Base-by-base conservation (phyloP, 2,888 invertebrate genomes). In the Cecidostiba fungosa region DNA sequence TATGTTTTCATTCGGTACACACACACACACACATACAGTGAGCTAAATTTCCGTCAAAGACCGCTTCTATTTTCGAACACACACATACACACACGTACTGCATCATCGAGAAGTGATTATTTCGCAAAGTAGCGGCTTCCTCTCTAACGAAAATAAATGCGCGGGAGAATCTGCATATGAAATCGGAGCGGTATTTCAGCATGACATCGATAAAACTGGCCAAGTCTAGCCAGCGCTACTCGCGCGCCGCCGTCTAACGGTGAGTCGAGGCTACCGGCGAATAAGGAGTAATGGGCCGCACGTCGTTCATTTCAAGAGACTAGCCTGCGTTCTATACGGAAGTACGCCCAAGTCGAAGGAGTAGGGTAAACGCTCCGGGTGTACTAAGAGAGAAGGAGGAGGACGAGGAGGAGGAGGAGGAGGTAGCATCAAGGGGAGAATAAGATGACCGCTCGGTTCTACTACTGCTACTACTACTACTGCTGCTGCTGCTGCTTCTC, bases 361-460 rank as follows among this genome's bases (percentile, higher is more conserved):
- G 81, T 72, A 82, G 82, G 73, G 82, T 79, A 79, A 85, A 76
- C 82, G 85, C 85, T 78, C n/a, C 54, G 76, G 70, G 39, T 74
- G 70, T 29, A 50, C 43, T n/a, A 32, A 59, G 72, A 16, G 32
- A 39, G 50, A 19, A 43, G 39, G 72, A 43, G 54, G 23, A 77
- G 54, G n/a, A n/a, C n/a, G n/a, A n/a, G n/a, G n/a, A n/a, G n/a
- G n/a, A n/a, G 85, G 85, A 87, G 72, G 82, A 79, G 86, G 74
- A 76, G 83, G 81, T 82, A 85, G 72, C 59, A 39, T 47, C 29
- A 73, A 88, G 87, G 88, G 89, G 87, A 87, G 89, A 89, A 89
- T 88, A 90, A 91, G 91, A 91, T 91, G 91, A 91, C 91, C 91
- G 90, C 89, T 89, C 86, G 16, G 26, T 47, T 88, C 88, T 77